Evolutionary conservation across 1,140 invertebrate genomes (phyloP).

Genomic region (Magallana gigas): DNA sequence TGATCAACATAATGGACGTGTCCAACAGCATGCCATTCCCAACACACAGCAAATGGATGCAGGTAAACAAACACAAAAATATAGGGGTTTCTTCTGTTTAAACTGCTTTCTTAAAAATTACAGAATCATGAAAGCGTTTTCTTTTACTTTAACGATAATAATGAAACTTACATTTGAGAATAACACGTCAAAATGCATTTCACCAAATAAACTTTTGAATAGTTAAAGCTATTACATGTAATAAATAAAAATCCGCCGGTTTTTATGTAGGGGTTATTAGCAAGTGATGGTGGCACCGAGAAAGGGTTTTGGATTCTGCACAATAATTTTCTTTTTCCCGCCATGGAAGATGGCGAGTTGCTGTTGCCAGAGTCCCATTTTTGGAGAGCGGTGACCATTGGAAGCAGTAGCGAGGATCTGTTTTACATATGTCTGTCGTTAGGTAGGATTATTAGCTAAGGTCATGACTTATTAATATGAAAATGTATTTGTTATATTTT

Average conservation of each 20-base stretch:
- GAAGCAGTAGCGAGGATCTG: constrained; percentile 24
- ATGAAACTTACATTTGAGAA: no score
- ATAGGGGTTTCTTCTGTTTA: no score
- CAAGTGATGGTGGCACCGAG: background rate
- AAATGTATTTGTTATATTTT: no score
- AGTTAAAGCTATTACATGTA: background rate
- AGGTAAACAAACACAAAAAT: constrained; percentile 15
- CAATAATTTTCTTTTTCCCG: constrained; percentile 49
- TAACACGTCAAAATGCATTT: background rate
- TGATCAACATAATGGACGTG: constrained; percentile 34
- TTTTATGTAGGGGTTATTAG: constrained; percentile 35
- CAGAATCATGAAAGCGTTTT: no score
- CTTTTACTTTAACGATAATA: no score
- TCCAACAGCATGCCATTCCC: background rate
- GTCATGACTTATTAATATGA: no score
- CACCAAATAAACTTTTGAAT: background rate
- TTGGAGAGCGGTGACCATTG: constrained; percentile 31
- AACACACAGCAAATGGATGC: constrained; percentile 48
- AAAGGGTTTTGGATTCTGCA: constrained; percentile 48
- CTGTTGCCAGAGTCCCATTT: background rate
- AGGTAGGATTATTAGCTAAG: background rate
- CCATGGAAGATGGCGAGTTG: background rate
- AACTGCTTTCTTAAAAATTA: no score
- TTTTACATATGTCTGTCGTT: constrained; percentile 49
- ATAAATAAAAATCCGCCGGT: background rate